Base-by-base conservation (phyloP, 2,888 invertebrate genomes). In the Neuroscelio doddi region DNA sequence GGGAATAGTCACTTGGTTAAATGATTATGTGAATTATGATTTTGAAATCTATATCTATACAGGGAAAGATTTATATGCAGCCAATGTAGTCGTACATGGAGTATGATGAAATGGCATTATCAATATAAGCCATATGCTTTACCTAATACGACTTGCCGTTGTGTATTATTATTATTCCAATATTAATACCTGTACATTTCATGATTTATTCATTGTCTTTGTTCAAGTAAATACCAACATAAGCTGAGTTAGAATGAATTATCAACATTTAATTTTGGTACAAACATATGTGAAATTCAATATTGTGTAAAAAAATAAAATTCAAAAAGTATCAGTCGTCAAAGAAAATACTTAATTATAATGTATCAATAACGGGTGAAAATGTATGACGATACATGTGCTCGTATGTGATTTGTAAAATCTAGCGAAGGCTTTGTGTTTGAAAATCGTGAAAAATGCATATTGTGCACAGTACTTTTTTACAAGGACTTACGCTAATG, bases 21-120 rank as follows among this genome's bases (percentile, higher is more conserved):
- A 41, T 41, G 21, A 16, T 45, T 17, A 45, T 45, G n/a, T 10
- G 30, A 29, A 45, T 30, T 45, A 32, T 17, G 15, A 27, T 26
- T 26, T 14, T n/a, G 26, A 15, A 9, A 30, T 45, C 30, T 16
- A 30, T 45, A 8, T 29, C 21, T 14, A 27, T 15, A 15, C 24
- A 5, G 7, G 26, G 10, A 42, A 21, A 8, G n/a, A 26, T 42
- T 29, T 30, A 30, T n/a, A 29, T 24, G 1, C 4, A 2, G 12
- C 26, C 5, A n/a, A 41, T 16, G 26, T 12, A 26, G 7, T 7
- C 12, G 8, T 15, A 10, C 10, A 16, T 12, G 14, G 2, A 16
- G 12, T 8, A 38, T 38, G 38, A 38, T 21, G 17, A 38, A 38
- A n/a, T n/a, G 21, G 15, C 30, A 16, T 27, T 27, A 41, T 29